Evolutionary conservation across 1,140 invertebrate genomes (phyloP), one percentile per base, ranked within the genome.

Genomic region (Neoseiulus cucumeris): DNA sequence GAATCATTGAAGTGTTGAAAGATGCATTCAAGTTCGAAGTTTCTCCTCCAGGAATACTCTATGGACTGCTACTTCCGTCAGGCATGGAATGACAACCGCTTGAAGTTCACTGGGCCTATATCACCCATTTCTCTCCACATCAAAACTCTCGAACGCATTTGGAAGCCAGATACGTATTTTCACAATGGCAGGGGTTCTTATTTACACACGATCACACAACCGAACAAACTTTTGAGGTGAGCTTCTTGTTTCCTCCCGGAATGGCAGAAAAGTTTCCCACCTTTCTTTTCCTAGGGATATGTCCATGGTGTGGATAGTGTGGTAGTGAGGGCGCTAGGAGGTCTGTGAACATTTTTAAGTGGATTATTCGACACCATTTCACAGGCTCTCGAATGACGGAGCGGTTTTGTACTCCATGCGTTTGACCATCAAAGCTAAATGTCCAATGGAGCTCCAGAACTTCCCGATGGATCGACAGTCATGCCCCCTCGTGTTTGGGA

Each of bases 371-470:
- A n/a, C n/a, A n/a, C n/a, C n/a, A n/a, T n/a, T n/a, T n/a, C n/a
- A n/a, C n/a, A 59, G 92, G 65, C 87, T 96, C 59, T 73, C 78
- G 41, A 70, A 78, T 73, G 85, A 94, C 71, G 92, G 92, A 0
- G 85, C 87, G 68, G 89, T 97, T 68, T 79, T 94, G 17, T 95
- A 94, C 74, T 96, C 91, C 1, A 91, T 91, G 85, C 85, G 92
- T 89, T 66, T 79, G 68, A 78, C 77, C 7, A 74, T 78, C 2
- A 77, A 78, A 66, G 79, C 80, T 25, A 73, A 73, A 17, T 82
- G 80, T 72, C 78, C 77, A 7, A 81, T 82, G 80, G 71, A 78
- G 55, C 69, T 82, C 66, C 73, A 76, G 66, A 72, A 78, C 33
- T 78, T 76, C 66, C 77, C 77, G 1, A 73, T 78, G 71, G 77